Percentiles rank a stretch among this genome's conserved stretches.
phyloP scores from a whole-genome alignment of 1,140 invertebrate genomes.

The Drosophila punjabiensis region DNA sequence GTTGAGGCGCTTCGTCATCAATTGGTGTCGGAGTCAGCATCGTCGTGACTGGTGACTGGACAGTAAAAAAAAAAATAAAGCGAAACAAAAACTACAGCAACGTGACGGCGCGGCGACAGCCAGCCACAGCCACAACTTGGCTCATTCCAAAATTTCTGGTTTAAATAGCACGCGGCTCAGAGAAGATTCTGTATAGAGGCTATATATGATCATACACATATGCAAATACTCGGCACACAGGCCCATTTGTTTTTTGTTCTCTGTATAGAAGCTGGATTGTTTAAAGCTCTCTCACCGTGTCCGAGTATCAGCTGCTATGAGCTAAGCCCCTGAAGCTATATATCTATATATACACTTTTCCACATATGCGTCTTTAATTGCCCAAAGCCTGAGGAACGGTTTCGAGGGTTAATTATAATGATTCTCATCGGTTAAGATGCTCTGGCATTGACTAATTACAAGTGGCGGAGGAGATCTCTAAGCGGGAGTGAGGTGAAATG shows the following conservation, averaged over 20 bases:
- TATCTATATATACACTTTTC: constrained; percentile 19
- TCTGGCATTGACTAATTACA: constrained; percentile 45
- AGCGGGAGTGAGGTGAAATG: constrained; percentile 13
- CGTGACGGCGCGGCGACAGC: constrained; percentile 23
- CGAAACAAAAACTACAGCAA: constrained; percentile 33
- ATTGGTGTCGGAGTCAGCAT: constrained; percentile 36
- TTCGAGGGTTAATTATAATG: constrained; percentile 79
- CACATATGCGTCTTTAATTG: constrained; percentile 33
- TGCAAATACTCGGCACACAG: constrained; percentile 22
- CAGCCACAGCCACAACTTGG: constrained; percentile 31
- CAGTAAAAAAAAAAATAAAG: constrained; percentile 25
- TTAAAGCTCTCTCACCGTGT: constrained; percentile 11
- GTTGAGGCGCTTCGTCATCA: constrained; percentile 65
- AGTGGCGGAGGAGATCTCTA: constrained; percentile 17
- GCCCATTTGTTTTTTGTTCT: constrained; percentile 2
- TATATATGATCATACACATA: constrained; percentile 41
- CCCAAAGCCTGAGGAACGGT: constrained; percentile 37
- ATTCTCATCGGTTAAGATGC: constrained; percentile 48
- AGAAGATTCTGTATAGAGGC: constrained; percentile 45
- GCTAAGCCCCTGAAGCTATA: constrained; percentile 59
- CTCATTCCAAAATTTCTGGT: constrained; percentile 67
- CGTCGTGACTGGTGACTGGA: constrained; percentile 56
- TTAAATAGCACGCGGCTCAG: constrained; percentile 68
- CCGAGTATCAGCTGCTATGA: constrained; percentile 53
- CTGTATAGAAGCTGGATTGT: constrained; percentile 24